Base-by-base conservation (phyloP, 2,888 invertebrate genomes). In the Bellardia bayeri region DNA sequence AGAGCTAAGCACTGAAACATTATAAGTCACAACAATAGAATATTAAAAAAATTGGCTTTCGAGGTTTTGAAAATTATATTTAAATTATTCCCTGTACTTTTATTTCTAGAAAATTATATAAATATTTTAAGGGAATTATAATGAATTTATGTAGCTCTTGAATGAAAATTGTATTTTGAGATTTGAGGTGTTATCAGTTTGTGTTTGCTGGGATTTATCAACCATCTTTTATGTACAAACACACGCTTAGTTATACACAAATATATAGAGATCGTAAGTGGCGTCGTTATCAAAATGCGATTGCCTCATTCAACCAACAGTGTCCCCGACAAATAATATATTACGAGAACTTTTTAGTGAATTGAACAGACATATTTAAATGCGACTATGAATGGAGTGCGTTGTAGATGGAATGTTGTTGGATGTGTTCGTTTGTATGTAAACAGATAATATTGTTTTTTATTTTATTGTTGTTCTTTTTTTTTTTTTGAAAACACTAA, bases 201-300 rank as follows among this genome's bases (percentile, higher is more conserved):
- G 2, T 82, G 82, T 75, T 74, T 82, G 66, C 66, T 74, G 82
- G 82, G 82, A 23, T 23, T 42, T 9, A 13, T 6, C n/a, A 40
- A 66, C 6, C n/a, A 40, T 74, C 9, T 64, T 3, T 14, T 1
- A 68, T 11, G n/a, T 7, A 30, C 37, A 40, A 2, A 66, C 49
- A 14, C 16, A 49, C 71, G 56, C n/a, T n/a, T 45, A 45, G 3
- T 37, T 30, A 58, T 14, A 37, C 4, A 14, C 42, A 33, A 56
- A 63, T 23, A 33, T 16, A 42, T 61, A 64, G 33, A 68, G 61
- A 74, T 79, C 79, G 72, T 76, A 75, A 78, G 61, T 82, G 78
- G 66, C 54, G 72, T 74, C 54, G 86, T 82, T 82, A 86, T 82
- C 82, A 82, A 72, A 64, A 82, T 49, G 56, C 51, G 16, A 86